A percentile compares a stretch with the other conserved stretches of the same genome.
Conservation (phyloP, 1,140 invertebrate species). For the Diabrotica undecimpunctata region DNA sequence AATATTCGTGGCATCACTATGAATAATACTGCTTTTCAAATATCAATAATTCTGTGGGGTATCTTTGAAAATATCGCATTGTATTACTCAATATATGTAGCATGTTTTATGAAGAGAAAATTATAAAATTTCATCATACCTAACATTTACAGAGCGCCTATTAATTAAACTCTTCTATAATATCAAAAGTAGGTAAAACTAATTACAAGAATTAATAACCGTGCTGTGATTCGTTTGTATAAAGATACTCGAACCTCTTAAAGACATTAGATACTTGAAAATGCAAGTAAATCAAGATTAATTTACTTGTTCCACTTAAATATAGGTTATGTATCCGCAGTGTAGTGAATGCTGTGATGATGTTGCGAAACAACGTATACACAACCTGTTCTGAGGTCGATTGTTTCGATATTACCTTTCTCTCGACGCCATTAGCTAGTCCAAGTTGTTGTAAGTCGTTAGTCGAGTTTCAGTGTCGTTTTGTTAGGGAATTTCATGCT, state of each 20-base stretch:
- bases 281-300: conserved; percentile 9
- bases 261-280: conserved; percentile 5
- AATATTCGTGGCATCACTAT: no score
- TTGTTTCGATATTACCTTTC: conserved; percentile 16
- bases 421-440: conserved; percentile 7
- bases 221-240: background rate
- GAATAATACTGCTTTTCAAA: no score
- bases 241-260: background rate
- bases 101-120: background rate
- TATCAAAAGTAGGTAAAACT: background rate
- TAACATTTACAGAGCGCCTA: background rate
- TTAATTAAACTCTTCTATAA: no score
- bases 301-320: conserved; percentile 16
- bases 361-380: conserved; percentile 18
- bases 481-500: no score
- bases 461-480: no score
- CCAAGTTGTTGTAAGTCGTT: no score
- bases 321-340: conserved; percentile 16
- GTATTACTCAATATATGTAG: background rate
- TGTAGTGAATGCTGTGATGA: conserved; percentile 20
- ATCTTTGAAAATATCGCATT: no score
- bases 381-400: conserved; percentile 22
- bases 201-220: background rate
- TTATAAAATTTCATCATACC: background rate
- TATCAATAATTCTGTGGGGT: no score